A percentile compares a stretch with the other conserved stretches of the same genome.
Evolutionary conservation across 2,888 invertebrate species (phyloP).

Genomic region (Seira musarum): DNA sequence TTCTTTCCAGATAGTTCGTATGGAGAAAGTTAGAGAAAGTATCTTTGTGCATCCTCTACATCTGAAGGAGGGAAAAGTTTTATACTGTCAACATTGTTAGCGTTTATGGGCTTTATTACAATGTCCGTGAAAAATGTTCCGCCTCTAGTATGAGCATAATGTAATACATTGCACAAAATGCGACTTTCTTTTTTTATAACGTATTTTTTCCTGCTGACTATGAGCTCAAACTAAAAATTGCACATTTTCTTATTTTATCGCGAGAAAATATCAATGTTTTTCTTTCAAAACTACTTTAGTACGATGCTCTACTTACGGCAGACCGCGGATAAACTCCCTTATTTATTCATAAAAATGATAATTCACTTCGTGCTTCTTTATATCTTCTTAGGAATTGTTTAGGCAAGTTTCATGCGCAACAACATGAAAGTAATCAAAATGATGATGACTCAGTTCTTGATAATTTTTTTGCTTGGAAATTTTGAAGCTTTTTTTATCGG

Average conservation of each 20-base stretch:
- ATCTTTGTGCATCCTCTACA: conserved; percentile 8
- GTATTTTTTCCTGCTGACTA: background rate
- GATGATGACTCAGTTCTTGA: too few relatives aligned
- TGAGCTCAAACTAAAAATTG: background rate
- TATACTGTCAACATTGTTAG: conserved; percentile 15
- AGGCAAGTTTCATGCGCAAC: too few relatives aligned
- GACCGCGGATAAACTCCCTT: background rate
- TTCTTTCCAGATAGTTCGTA: conserved; percentile 7
- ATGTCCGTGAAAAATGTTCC: conserved; percentile 3
- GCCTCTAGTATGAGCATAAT: background rate
- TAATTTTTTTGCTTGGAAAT: too few relatives aligned
- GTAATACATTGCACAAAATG: background rate
- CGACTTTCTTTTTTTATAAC: background rate
- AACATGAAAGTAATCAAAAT: too few relatives aligned
- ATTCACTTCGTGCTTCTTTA: too few relatives aligned
- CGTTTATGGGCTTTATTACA: conserved; percentile 12
- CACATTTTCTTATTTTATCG: background rate
- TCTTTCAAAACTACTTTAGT: background rate
- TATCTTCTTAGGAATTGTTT: too few relatives aligned
- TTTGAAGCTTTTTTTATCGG: too few relatives aligned
- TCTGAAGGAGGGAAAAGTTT: background rate
- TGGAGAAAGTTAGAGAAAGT: conserved; percentile 8
- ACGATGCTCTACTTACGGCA: background rate
- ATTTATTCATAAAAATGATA: background rate
- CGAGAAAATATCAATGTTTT: background rate